Conservation (phyloP, 2,888 invertebrate genomes). For the Ophonus ardosiacus region DNA sequence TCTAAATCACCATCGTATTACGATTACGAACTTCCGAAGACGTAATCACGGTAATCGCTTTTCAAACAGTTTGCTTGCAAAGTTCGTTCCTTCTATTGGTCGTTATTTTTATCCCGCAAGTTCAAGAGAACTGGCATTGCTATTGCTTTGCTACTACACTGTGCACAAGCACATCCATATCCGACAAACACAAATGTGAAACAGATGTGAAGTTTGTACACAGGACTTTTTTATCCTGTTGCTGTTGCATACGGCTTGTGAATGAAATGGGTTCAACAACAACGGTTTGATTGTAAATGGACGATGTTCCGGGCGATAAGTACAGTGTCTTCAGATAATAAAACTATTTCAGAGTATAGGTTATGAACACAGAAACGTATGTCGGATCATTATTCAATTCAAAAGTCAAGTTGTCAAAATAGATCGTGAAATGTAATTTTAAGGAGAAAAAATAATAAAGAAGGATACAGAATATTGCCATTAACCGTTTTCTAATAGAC, state of each 20-base stretch:
- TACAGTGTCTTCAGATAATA: no score
- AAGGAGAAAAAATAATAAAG: no score
- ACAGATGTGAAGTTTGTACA: conserved; percentile 48
- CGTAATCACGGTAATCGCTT: not conserved
- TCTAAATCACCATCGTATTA: no score
- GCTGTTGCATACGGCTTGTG: not conserved
- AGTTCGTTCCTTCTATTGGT: not conserved
- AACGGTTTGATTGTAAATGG: not conserved
- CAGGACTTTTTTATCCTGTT: not conserved
- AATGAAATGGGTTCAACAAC: not conserved
- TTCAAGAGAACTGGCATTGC: conserved; percentile 23
- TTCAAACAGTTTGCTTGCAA: not conserved
- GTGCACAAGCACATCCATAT: not conserved
- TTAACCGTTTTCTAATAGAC: no score
- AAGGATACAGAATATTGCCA: no score
- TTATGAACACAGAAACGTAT: no score
- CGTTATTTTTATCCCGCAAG: conserved; percentile 47
- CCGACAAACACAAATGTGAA: conserved; percentile 51
- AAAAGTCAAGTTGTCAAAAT: no score
- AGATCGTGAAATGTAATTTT: no score
- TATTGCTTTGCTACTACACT: not conserved
- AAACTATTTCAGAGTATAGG: no score
- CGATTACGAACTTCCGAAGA: not conserved
- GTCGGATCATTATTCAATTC: no score
- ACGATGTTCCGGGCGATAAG: not conserved